phyloP scores from a whole-genome alignment of 92 coral and sea anemone genomes.

The Actinernus sp. region DNA sequence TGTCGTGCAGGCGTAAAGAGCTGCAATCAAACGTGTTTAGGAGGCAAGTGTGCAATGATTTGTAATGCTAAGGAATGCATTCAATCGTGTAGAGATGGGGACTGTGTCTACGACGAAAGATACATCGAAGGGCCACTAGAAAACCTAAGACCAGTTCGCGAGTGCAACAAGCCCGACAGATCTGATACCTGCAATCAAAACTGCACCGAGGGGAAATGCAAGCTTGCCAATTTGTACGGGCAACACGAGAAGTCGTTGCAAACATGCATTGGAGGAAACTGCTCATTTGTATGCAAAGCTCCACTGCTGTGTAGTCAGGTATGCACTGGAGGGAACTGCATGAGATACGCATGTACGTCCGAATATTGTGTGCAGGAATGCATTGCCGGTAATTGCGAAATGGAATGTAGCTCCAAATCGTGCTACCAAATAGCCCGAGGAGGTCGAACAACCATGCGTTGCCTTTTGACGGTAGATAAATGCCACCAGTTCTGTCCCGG shows the following conservation, averaged over 20 bases:
- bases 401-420: constrained; percentile 55
- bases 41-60: constrained; percentile 70
- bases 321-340: constrained; percentile 69
- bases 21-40: constrained; percentile 73
- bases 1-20: constrained; percentile 75
- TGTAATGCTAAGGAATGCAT: constrained; percentile 71
- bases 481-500: constrained; percentile 72
- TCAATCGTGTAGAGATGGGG: constrained; percentile 57
- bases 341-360: constrained; percentile 42
- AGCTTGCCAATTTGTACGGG: constrained; percentile 74
- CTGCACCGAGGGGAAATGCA: constrained; percentile 79
- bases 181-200: constrained; percentile 79
- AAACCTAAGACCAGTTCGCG: constrained; percentile 13
- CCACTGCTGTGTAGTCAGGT: constrained; percentile 60
- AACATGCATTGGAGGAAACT: constrained; percentile 74
- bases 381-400: constrained; percentile 60
- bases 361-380: constrained; percentile 65
- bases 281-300: constrained; percentile 65
- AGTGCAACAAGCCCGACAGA: constrained; percentile 53
- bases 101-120: constrained; percentile 40
- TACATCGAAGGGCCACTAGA: neutral
- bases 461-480: constrained; percentile 44
- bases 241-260: constrained; percentile 72
- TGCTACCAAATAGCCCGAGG: constrained; percentile 68
- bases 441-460: constrained; percentile 49